Percentiles rank a stretch among this genome's conserved stretches.
phyloP scores from a whole-genome alignment of 2,888 invertebrate species.

The Drosophila robusta region DNA sequence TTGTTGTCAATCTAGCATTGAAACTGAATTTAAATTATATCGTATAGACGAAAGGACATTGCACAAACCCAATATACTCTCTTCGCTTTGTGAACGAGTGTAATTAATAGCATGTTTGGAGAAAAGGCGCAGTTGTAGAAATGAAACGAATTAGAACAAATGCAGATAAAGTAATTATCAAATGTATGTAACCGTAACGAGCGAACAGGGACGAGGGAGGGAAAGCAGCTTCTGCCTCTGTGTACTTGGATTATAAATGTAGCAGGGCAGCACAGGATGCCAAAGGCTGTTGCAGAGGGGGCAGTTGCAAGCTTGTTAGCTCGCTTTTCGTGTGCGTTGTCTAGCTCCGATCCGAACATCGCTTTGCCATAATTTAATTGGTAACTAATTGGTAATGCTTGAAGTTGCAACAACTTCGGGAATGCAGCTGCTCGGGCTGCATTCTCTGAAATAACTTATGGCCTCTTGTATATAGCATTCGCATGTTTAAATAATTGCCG shows the following conservation, averaged over 20 bases:
- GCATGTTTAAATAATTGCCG: not conserved
- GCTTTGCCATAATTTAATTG: slow-evolving; percentile 51
- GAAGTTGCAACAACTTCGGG: not conserved
- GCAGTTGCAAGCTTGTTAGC: slow-evolving; percentile 3
- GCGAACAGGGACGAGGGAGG: not conserved
- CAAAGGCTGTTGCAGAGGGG: not conserved
- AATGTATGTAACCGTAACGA: no score
- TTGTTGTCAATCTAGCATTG: no score
- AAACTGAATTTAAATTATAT: no score
- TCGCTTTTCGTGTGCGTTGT: not conserved
- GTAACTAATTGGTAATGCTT: slow-evolving; percentile 54
- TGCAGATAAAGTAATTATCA: not conserved
- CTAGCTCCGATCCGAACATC: slow-evolving; percentile 13
- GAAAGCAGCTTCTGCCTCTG: not conserved
- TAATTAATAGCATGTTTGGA: no score
- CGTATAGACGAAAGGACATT: no score
- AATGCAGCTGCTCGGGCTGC: slow-evolving; percentile 26
- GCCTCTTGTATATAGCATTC: not conserved
- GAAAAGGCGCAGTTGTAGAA: no score
- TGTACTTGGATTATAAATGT: not conserved
- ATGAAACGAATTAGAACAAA: no score
- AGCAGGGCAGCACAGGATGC: not conserved
- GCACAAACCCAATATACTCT: no score
- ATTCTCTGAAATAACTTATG: slow-evolving; percentile 58
- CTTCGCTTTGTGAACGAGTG: no score